Percentiles rank a stretch among this genome's conserved stretches.
These are phyloP conservation scores for Rotaria socialis DNA, from an alignment of 2,888 invertebrate species.

Conservation along the genomic window DNA sequence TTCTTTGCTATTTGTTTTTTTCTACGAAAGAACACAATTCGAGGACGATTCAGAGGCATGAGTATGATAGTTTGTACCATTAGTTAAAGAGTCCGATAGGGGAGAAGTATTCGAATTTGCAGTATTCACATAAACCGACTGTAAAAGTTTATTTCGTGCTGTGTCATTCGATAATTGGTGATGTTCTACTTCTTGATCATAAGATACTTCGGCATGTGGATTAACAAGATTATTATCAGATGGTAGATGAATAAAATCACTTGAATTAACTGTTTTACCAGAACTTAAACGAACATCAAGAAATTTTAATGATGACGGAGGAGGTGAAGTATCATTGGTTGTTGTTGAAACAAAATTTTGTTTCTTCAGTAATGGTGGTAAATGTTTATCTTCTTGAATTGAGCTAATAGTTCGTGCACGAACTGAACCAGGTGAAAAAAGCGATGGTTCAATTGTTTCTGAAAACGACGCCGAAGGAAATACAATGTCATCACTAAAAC, in stretches of 20 bases:
- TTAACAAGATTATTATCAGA: not conserved
- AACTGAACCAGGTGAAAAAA: constrained; percentile 29
- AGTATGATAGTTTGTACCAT: constrained; percentile 3
- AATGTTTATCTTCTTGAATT: not conserved
- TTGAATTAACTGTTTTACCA: not conserved
- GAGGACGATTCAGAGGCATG: not conserved
- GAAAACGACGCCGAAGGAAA: not conserved
- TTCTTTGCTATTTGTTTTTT: not conserved
- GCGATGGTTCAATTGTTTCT: not conserved
- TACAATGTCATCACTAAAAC: constrained; percentile 14
- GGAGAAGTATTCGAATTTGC: not conserved
- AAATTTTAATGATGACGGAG: not conserved
- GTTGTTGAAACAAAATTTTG: not conserved
- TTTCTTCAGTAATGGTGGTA: not conserved
- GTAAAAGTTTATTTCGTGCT: not conserved
- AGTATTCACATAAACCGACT: not conserved
- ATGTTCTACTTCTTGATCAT: not conserved
- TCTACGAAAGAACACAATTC: constrained; percentile 13
- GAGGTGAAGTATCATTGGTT: not conserved
- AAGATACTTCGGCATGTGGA: not conserved
- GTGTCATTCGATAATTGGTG: not conserved
- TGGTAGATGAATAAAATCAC: constrained; percentile 6
- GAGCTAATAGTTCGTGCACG: constrained; percentile 20
- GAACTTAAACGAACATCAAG: constrained; percentile 27
- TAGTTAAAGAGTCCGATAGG: not conserved